Evolutionary conservation across 2,888 invertebrate genomes (phyloP).

Genomic region (Achlya flavicornis): DNA sequence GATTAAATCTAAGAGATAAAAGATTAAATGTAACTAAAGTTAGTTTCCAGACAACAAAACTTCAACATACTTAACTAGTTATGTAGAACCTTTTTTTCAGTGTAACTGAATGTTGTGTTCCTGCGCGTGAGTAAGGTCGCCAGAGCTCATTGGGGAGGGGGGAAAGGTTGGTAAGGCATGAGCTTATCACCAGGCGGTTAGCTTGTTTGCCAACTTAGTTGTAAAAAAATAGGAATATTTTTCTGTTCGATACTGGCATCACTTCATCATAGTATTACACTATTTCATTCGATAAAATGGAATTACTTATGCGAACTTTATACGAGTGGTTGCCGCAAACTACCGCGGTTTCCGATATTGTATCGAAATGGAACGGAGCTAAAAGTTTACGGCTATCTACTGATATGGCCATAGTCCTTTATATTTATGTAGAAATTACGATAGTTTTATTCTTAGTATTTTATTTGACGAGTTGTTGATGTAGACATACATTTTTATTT

Average conservation of each 20-base stretch:
- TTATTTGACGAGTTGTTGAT: not conserved
- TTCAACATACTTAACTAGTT: no score
- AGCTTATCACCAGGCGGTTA: no score
- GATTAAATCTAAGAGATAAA: no score
- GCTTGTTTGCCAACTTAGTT: no score
- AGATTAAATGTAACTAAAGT: no score
- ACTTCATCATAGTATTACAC: conserved; percentile 14
- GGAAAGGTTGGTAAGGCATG: no score
- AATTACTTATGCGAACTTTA: conserved; percentile 29
- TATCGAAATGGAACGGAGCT: conserved; percentile 10
- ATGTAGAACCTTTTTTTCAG: no score
- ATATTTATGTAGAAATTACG: not conserved
- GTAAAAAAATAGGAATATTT: no score
- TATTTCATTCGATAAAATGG: conserved; percentile 20
- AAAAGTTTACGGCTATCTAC: not conserved
- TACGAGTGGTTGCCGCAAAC: conserved; percentile 19
- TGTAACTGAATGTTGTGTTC: no score
- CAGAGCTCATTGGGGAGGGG: no score
- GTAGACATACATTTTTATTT: not conserved
- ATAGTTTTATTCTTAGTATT: not conserved
- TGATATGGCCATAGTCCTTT: not conserved
- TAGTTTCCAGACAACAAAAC: no score
- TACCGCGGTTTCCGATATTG: conserved; percentile 18
- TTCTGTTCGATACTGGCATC: not conserved
- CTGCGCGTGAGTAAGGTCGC: no score